These are phyloP conservation scores for Drosophila eohydei DNA, from an alignment of 2,888 invertebrate species.

Conservation along the genomic window DNA sequence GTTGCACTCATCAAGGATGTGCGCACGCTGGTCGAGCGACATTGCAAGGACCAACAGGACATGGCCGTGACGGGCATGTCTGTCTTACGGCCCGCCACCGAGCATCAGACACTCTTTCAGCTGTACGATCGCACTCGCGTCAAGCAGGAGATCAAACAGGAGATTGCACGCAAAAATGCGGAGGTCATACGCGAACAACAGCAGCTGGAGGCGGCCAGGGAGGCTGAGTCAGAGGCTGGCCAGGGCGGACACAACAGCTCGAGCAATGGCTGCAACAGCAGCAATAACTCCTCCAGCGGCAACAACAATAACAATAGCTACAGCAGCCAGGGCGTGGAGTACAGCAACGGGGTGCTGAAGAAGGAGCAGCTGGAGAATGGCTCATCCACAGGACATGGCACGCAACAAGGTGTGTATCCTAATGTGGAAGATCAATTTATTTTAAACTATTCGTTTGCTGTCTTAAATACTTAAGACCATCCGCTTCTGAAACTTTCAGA, in stretches of 20 bases:
- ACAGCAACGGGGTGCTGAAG: slow-evolving; percentile 74
- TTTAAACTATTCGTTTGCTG: neutral
- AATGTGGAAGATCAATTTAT: neutral
- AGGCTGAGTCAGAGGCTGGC: slow-evolving; percentile 65
- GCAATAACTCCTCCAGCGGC: slow-evolving; percentile 20
- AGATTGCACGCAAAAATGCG: slow-evolving; percentile 82
- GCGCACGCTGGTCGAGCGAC: slow-evolving; percentile 93
- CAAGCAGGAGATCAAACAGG: slow-evolving; percentile 83
- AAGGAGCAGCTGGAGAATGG: slow-evolving; percentile 81
- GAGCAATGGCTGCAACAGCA: slow-evolving; percentile 17
- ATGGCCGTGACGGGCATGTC: slow-evolving; percentile 93
- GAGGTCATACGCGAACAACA: slow-evolving; percentile 80
- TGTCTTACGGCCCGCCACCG: slow-evolving; percentile 86
- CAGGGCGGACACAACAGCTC: slow-evolving; percentile 20
- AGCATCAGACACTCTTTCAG: slow-evolving; percentile 64
- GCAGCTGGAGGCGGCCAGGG: slow-evolving; percentile 72
- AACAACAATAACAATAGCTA: slow-evolving; percentile 38
- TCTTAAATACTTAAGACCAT: neutral
- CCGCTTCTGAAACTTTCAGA: too few relatives aligned
- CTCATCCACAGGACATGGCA: slow-evolving; percentile 27
- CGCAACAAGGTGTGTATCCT: slow-evolving; percentile 59
- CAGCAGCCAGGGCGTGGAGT: slow-evolving; percentile 55
- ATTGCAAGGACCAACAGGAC: slow-evolving; percentile 93
- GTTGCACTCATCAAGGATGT: slow-evolving; percentile 95
- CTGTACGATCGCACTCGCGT: slow-evolving; percentile 82